Conservation (phyloP, 2,888 invertebrate species). For the Tholera decimalis region DNA sequence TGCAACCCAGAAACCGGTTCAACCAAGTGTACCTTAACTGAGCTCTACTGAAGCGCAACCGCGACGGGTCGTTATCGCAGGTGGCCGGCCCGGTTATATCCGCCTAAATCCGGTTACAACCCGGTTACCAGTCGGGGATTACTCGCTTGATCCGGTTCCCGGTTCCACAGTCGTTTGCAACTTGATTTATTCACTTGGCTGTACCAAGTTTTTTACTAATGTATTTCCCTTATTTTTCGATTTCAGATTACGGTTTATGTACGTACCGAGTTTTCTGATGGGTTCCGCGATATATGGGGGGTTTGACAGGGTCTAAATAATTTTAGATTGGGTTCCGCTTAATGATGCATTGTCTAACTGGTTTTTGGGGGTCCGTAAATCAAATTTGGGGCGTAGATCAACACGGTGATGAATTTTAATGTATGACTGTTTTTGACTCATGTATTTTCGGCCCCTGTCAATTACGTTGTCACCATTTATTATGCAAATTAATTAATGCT, state of each 20-base stretch:
- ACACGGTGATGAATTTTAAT: slow-evolving; percentile 43
- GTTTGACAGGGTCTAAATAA: slow-evolving; percentile 47
- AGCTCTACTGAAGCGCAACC: slow-evolving; percentile 59
- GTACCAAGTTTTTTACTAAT: slow-evolving; percentile 64
- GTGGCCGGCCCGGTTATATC: slow-evolving; percentile 83
- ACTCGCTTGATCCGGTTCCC: slow-evolving; percentile 85
- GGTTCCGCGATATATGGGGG: slow-evolving; percentile 35
- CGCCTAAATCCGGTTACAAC: slow-evolving; percentile 82
- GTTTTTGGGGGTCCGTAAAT: slow-evolving; percentile 37
- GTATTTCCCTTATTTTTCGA: slow-evolving; percentile 51
- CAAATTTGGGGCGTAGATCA: slow-evolving; percentile 33
- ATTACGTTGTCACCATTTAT: slow-evolving; percentile 12
- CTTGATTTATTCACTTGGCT: slow-evolving; percentile 86
- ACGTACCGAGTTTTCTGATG: slow-evolving; percentile 49
- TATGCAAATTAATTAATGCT: slow-evolving; percentile 22
- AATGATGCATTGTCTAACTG: slow-evolving; percentile 45
- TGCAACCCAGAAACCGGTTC: slow-evolving; percentile 29
- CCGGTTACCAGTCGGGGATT: slow-evolving; percentile 86
- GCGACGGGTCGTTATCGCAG: slow-evolving; percentile 86
- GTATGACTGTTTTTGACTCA: slow-evolving; percentile 2
- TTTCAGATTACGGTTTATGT: slow-evolving; percentile 53
- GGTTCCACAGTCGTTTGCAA: slow-evolving; percentile 79
- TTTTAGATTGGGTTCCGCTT: slow-evolving; percentile 47
- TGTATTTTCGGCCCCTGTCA: slow-evolving; percentile 4
- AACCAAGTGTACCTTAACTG: slow-evolving; percentile 57